Percentiles rank a stretch among this genome's conserved stretches.
These are phyloP conservation scores for Xanthorhoe designata DNA, from an alignment of 2,888 invertebrate species.

Conservation along the genomic window DNA sequence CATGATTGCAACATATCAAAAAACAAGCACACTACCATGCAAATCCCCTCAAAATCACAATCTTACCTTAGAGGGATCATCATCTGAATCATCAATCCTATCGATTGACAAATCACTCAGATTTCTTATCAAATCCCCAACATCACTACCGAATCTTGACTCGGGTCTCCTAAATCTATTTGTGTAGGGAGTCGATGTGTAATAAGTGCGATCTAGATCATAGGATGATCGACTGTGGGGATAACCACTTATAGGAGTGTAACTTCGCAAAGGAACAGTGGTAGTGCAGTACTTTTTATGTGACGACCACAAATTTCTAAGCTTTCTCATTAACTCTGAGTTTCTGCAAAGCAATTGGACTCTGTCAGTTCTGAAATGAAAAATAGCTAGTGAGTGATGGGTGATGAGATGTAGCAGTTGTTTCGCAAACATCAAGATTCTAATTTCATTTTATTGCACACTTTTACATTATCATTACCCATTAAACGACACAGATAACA, in stretches of 20 bases:
- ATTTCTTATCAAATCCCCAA: slow-evolving; percentile 66
- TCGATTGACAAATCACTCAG: slow-evolving; percentile 77
- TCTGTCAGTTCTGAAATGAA: slow-evolving; percentile 86
- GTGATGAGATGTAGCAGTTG: slow-evolving; percentile 42
- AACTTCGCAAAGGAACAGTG: slow-evolving; percentile 69
- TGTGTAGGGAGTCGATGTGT: slow-evolving; percentile 74
- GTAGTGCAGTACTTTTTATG: slow-evolving; percentile 86
- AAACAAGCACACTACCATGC: slow-evolving; percentile 18
- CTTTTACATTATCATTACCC: slow-evolving; percentile 67
- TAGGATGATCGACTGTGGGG: slow-evolving; percentile 77
- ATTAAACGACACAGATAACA: slow-evolving; percentile 43
- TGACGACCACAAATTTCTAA: slow-evolving; percentile 86
- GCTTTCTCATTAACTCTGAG: slow-evolving; percentile 86
- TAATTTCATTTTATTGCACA: slow-evolving; percentile 62
- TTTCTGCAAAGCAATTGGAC: slow-evolving; percentile 87
- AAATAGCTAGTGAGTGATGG: slow-evolving; percentile 48
- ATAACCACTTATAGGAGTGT: slow-evolving; percentile 77
- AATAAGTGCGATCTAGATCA: slow-evolving; percentile 78
- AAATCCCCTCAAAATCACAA: slow-evolving; percentile 24
- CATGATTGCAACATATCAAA: not conserved
- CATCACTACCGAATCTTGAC: slow-evolving; percentile 58
- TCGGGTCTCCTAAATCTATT: slow-evolving; percentile 67
- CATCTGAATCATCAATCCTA: slow-evolving; percentile 74
- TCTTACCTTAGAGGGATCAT: slow-evolving; percentile 75
- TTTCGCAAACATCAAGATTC: slow-evolving; percentile 31